Conservation (phyloP, 2,888 invertebrate genomes). For the Netelia melanura region DNA sequence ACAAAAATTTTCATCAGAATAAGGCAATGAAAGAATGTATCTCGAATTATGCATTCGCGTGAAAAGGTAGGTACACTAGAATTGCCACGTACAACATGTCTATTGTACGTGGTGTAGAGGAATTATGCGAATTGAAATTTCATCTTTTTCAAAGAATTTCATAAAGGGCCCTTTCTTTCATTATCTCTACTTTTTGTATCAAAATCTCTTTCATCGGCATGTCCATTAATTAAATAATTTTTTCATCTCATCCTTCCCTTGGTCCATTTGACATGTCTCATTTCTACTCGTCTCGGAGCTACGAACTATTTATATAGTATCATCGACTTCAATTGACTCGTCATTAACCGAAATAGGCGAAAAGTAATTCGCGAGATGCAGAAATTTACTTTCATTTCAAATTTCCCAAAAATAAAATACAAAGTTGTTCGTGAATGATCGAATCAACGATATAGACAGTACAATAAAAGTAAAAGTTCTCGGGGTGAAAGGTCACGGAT, state of each 20-base stretch:
- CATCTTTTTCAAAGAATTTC: conserved; percentile 29
- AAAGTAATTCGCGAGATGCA: too few species aligned
- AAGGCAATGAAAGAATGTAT: not conserved
- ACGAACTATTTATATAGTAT: too few species aligned
- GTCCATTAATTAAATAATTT: not conserved
- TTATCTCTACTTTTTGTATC: not conserved
- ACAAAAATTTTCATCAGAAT: not conserved
- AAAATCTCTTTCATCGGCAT: conserved; percentile 13
- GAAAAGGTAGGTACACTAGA: too few species aligned
- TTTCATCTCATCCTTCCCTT: conserved; percentile 16
- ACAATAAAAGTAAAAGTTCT: conserved; percentile 41
- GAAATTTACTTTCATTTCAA: too few species aligned
- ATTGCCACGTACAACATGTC: too few species aligned
- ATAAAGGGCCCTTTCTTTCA: conserved; percentile 31
- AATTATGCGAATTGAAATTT: not conserved
- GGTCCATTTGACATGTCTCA: not conserved
- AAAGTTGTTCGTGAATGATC: conserved; percentile 9
- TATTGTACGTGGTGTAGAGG: not conserved
- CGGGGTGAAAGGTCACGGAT: conserved; percentile 20
- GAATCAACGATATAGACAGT: conserved; percentile 28
- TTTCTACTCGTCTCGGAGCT: not conserved
- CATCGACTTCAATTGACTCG: too few species aligned
- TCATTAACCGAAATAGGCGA: too few species aligned
- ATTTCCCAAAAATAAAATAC: conserved; percentile 1
- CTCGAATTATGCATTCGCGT: too few species aligned